Conservation (phyloP, 2,888 invertebrate genomes). For the Drosophila kambysellisi region DNA sequence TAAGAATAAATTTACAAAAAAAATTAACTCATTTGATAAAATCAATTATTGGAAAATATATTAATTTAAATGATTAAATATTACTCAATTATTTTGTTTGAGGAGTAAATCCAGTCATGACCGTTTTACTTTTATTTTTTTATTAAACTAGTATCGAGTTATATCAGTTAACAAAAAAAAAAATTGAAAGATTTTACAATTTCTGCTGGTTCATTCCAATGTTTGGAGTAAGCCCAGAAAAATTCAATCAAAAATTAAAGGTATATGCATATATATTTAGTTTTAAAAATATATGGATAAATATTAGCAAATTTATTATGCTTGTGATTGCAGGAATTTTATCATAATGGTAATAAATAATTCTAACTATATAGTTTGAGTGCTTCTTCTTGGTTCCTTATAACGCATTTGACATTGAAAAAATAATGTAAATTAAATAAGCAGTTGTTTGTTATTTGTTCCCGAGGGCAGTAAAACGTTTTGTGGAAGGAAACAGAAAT, state of each 20-base stretch:
- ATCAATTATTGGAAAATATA: not conserved
- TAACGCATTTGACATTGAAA: not conserved
- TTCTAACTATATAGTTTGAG: no score
- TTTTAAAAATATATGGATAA: not conserved
- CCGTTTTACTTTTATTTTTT: not conserved
- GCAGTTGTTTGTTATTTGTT: not conserved
- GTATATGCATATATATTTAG: not conserved
- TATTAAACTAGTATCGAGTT: not conserved
- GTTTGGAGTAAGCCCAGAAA: not conserved
- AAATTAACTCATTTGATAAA: not conserved
- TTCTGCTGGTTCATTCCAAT: no score
- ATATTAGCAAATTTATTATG: not conserved
- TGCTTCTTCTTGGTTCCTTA: not conserved
- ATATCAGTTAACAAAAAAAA: not conserved
- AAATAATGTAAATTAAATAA: not conserved
- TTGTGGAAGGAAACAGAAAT: slow-evolving; percentile 2
- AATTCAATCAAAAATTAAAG: not conserved
- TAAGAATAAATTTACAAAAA: no score
- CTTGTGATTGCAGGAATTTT: not conserved
- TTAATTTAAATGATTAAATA: not conserved
- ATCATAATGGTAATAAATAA: not conserved
- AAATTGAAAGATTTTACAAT: no score
- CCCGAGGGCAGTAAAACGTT: not conserved
- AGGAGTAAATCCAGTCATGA: not conserved
- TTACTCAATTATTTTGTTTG: not conserved